Percentiles rank a stretch among this genome's conserved stretches.
Conservation (phyloP, 1,140 invertebrate genomes). For the Agraylea sexmaculata region DNA sequence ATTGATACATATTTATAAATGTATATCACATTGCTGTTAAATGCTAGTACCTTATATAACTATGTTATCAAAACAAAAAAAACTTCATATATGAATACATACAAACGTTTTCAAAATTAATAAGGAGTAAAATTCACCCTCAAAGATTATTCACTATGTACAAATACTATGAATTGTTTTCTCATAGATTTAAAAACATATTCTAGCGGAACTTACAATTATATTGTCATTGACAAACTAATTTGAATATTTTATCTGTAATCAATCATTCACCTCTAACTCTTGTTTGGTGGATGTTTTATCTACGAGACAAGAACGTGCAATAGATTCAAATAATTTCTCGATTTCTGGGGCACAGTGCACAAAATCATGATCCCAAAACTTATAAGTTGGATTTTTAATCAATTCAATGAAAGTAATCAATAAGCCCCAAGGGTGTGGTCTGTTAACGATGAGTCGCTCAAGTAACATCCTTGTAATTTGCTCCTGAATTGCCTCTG, state of each 20-base stretch:
- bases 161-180: neutral
- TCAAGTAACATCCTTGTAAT: conserved; percentile 90
- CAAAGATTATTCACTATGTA: neutral
- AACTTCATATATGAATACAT: conserved; percentile 4
- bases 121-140: neutral
- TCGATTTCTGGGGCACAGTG: conserved; percentile 98
- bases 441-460: conserved; percentile 92
- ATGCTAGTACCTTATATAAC: too few species aligned
- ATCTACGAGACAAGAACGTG: conserved; percentile 83
- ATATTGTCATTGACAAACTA: too few species aligned
- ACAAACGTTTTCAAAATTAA: conserved; percentile 2
- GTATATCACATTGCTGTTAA: too few species aligned
- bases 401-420: conserved; percentile 99
- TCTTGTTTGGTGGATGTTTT: conserved; percentile 47
- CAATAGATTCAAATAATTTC: conserved; percentile 91
- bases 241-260: conserved; percentile 20
- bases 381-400: conserved; percentile 97
- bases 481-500: conserved; percentile 89
- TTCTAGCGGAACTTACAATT: neutral
- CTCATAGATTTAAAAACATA: neutral
- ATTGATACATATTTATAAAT: too few species aligned
- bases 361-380: conserved; percentile 98
- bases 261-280: conserved; percentile 47
- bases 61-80: conserved; percentile 5
- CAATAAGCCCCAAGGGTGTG: conserved; percentile 97